Conservation (phyloP, 2,797 vertebrate genomes). For the Eidolon dupreanum region DNA sequence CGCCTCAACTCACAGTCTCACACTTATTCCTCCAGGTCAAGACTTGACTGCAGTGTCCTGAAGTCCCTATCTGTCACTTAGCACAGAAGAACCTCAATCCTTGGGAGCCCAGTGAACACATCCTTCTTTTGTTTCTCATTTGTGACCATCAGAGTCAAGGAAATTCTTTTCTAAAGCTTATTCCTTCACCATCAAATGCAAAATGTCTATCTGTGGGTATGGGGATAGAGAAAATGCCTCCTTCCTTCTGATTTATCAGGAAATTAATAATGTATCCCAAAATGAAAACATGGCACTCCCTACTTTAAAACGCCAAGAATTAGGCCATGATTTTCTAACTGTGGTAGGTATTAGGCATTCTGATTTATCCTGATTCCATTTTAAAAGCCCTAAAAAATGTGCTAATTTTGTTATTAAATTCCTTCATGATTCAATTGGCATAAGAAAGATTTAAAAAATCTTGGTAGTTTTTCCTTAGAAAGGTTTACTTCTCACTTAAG, state of each 20-base stretch:
- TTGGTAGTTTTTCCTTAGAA: neutral
- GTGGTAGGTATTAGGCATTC: neutral
- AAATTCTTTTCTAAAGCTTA: neutral
- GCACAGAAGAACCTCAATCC: neutral
- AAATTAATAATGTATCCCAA: neutral
- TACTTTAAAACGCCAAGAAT: neutral
- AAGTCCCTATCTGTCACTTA: neutral
- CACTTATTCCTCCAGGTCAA: neutral
- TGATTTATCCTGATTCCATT: neutral
- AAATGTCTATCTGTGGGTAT: neutral
- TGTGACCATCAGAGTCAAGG: neutral
- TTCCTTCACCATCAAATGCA: neutral
- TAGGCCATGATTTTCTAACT: neutral
- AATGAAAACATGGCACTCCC: neutral
- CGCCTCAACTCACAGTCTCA: neutral
- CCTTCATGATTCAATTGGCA: neutral
- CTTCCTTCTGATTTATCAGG: neutral
- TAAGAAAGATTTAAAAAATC: neutral
- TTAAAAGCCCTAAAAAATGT: neutral
- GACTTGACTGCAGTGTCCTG: neutral
- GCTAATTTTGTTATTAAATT: neutral
- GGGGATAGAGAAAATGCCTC: neutral
- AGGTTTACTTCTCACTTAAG: neutral
- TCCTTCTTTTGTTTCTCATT: neutral
- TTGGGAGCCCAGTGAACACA: neutral